A percentile compares a stretch with the other conserved stretches of the same genome.
These are phyloP conservation scores for Xestoiulus laeticollis DNA, from an alignment of 2,888 invertebrate genomes.

Conservation along the genomic window DNA sequence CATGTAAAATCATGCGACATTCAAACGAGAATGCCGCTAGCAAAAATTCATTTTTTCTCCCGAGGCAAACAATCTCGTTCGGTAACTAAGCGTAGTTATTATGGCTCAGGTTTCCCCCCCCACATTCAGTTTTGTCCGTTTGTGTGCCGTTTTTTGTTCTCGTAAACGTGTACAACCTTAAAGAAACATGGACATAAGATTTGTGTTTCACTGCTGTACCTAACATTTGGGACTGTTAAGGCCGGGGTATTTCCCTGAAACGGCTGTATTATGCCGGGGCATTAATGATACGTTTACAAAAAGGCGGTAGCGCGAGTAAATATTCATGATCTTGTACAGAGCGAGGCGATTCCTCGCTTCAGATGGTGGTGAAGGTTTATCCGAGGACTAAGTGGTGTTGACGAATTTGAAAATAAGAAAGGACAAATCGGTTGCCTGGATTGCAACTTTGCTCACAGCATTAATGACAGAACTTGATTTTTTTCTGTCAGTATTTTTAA, in stretches of 20 bases:
- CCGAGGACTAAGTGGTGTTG: neutral
- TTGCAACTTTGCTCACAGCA: constrained; percentile 32
- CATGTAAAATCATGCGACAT: neutral
- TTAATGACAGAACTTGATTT: neutral
- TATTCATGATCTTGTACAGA: neutral
- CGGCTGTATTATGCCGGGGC: constrained; percentile 5
- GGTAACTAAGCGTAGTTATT: neutral
- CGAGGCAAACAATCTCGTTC: neutral
- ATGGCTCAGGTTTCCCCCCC: neutral
- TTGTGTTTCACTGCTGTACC: constrained; percentile 3
- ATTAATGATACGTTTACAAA: neutral
- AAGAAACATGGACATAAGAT: neutral
- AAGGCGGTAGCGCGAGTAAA: neutral
- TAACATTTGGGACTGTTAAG: constrained; percentile 37
- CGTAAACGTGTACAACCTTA: neutral
- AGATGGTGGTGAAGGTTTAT: neutral
- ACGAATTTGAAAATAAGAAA: neutral
- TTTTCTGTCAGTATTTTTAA: neutral
- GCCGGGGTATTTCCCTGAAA: neutral
- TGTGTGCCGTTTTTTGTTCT: neutral
- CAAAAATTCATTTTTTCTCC: neutral
- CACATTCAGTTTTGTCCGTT: neutral
- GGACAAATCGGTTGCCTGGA: neutral
- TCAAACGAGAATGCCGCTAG: neutral
- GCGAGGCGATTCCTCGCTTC: neutral